These are phyloP conservation scores for Amyelois transitella DNA, from an alignment of 1,140 invertebrate species.

Conservation along the genomic window DNA sequence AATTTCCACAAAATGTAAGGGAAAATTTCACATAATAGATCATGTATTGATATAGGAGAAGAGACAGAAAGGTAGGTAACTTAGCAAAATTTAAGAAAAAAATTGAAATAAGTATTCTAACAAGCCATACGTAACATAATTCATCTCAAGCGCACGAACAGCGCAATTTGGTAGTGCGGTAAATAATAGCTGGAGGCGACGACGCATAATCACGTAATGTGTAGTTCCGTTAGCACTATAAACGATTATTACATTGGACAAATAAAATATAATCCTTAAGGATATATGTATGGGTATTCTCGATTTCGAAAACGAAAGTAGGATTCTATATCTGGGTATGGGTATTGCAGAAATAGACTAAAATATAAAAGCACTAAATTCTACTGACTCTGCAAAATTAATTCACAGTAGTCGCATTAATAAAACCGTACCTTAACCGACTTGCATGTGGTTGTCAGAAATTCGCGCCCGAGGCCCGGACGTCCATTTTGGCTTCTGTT, in stretches of 20 bases:
- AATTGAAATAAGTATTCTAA: slow-evolving; percentile 44
- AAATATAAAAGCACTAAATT: no score
- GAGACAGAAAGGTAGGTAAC: neutral
- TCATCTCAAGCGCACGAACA: slow-evolving; percentile 13
- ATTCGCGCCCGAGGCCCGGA: slow-evolving; percentile 49
- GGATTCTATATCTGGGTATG: neutral
- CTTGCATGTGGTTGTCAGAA: slow-evolving; percentile 43
- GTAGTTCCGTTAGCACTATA: neutral
- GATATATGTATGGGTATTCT: neutral
- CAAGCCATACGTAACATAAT: slow-evolving; percentile 15
- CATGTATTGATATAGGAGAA: neutral
- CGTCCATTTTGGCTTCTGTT: slow-evolving; percentile 68
- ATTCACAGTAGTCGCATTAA: neutral
- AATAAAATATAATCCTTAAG: neutral
- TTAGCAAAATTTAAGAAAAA: slow-evolving; percentile 19
- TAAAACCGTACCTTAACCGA: slow-evolving; percentile 11
- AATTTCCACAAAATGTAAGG: no score
- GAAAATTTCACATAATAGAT: no score
- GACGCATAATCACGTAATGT: slow-evolving; percentile 36
- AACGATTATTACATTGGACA: neutral
- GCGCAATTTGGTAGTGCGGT: slow-evolving; percentile 66
- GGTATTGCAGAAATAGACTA: neutral
- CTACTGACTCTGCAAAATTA: neutral
- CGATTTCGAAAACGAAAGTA: neutral
- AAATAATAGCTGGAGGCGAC: slow-evolving; percentile 59